These are phyloP conservation scores for Gavialis gangeticus DNA, from an alignment of 2,113 vertebrate genomes.

Conservation along the genomic window DNA sequence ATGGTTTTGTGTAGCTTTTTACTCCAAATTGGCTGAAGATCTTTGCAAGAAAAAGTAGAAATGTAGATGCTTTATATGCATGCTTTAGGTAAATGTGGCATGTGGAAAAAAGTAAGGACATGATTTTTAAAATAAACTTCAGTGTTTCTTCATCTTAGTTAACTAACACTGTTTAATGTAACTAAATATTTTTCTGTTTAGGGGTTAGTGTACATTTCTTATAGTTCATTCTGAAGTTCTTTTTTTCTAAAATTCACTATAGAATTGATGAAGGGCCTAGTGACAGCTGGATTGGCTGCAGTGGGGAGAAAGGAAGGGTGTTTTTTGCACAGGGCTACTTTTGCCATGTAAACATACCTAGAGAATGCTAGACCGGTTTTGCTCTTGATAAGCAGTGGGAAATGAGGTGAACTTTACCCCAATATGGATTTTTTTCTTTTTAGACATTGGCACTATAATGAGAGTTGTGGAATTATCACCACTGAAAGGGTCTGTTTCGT, in stretches of 20 bases:
- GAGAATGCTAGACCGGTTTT: neutral
- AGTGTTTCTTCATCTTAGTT: neutral
- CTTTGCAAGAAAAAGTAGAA: neutral
- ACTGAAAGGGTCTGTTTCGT: conserved; percentile 96
- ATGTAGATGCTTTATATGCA: neutral
- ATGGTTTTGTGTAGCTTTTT: neutral
- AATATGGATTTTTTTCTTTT: neutral
- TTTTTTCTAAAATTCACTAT: neutral
- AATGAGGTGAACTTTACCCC: neutral
- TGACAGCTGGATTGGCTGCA: neutral
- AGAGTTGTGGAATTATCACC: conserved; percentile 97
- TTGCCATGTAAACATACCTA: neutral
- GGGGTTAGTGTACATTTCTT: neutral
- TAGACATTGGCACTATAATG: conserved; percentile 99
- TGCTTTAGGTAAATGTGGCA: neutral
- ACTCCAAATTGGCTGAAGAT: neutral
- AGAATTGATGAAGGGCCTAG: neutral
- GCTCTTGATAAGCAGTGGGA: neutral
- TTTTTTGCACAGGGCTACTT: rapidly evolving
- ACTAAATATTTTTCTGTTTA: neutral
- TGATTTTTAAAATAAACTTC: rapidly evolving
- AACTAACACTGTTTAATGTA: neutral
- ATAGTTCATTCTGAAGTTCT: neutral
- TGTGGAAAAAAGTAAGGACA: neutral
- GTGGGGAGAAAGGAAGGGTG: neutral